A percentile compares a stretch with the other conserved stretches of the same genome.
Conservation (phyloP, 2,888 invertebrate genomes). For the Netelia melanura region DNA sequence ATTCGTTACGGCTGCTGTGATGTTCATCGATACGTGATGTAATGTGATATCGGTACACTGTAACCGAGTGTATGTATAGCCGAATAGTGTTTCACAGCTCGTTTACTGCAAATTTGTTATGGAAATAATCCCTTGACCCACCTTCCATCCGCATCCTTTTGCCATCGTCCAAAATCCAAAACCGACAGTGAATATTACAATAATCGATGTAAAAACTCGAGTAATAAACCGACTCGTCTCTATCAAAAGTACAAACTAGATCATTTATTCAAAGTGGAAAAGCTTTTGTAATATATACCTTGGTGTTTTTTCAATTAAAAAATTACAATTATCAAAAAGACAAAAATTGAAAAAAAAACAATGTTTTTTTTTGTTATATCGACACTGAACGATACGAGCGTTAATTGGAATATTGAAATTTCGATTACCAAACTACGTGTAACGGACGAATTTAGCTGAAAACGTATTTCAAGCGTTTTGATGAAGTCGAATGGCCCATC, state of each 20-base stretch:
- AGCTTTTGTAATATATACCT: neutral
- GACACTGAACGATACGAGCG: neutral
- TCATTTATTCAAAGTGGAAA: neutral
- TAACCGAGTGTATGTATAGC: neutral
- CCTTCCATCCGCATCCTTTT: neutral
- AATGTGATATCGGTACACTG: conserved; percentile 11
- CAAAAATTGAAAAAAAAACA: neutral
- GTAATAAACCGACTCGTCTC: too few relatives aligned
- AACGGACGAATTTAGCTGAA: conserved; percentile 38
- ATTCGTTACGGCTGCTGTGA: conserved; percentile 58
- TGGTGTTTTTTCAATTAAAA: neutral
- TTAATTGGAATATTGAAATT: conserved; percentile 45
- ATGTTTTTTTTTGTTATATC: neutral
- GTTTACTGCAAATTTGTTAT: conserved; percentile 39
- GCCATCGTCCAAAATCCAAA: too few relatives aligned
- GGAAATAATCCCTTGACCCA: conserved; percentile 30
- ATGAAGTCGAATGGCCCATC: conserved; percentile 18
- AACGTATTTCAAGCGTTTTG: conserved; percentile 21
- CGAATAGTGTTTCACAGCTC: conserved; percentile 18
- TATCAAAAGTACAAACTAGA: neutral
- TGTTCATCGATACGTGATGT: conserved; percentile 59
- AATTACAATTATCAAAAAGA: neutral
- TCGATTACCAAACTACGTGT: conserved; percentile 20
- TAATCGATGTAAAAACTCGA: conserved; percentile 10
- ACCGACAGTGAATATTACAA: neutral